Evolutionary conservation across 2,113 vertebrate genomes (phyloP), one percentile per base, ranked within the genome.

Genomic region (Triplophysa dalaica): DNA sequence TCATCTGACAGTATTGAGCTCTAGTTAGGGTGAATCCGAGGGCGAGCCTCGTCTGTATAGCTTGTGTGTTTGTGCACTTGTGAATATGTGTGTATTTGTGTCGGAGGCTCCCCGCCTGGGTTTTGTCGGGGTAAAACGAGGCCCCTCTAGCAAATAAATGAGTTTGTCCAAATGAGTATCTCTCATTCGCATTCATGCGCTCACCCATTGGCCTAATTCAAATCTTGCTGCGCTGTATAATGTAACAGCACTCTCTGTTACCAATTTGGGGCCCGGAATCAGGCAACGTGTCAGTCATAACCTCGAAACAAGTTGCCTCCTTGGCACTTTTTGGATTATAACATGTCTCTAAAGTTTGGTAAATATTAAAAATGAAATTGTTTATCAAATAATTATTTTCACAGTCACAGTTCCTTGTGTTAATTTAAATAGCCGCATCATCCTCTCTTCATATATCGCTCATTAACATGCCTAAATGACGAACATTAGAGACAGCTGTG

Each of bases 81-180:
- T 81, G 64, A 64, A 50, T 68, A 48, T 80, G 16, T 67, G 45
- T 64, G 62, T 81, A 64, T 85, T 79, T 24, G 76, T 64, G 83
- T 81, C 79, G 62, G 79, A 56, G 83, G 87, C 89, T 82, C 89
- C 92, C 91, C 38, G 90, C 89, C 81, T 88, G 79, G 87, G 75
- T 88, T 90, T 92, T 92, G 89, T 93, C 85, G 77, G 24, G 41
- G 50, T 81, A 89, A 88, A 91, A 91, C 85, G 85, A 87, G 78
- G 83, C 82, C 79, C 84, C 82, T 84, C 79, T 54, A 82, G 86
- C 86, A 88, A 90, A 93, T 91, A 91, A 93, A 93, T 90, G 90
- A 91, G 86, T 91, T 91, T 87, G 90, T 90, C 88, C 89, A 89
- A 92, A 91, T 91, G 89, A 90, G 84, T 87, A 85, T 89, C 88